Evolutionary conservation across 2,797 vertebrate species (phyloP).

Genomic region (Eremophila alpestris): DNA sequence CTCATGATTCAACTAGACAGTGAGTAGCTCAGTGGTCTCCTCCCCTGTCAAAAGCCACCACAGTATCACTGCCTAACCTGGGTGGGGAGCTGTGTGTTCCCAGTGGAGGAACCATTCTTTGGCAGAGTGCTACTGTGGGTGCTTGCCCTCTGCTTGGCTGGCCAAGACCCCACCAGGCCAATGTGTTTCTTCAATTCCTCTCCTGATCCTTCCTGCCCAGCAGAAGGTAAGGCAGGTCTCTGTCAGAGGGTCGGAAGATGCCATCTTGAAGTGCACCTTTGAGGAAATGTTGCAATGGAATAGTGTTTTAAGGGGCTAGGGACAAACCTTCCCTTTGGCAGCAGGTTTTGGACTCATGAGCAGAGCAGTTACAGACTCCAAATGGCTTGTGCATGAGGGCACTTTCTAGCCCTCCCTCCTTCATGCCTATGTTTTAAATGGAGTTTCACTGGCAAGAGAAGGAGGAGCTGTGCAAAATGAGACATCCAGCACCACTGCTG

Average conservation of each 20-base stretch:
- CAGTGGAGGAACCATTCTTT: background rate
- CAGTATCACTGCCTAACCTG: background rate
- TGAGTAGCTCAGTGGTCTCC: background rate
- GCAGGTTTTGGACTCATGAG: background rate
- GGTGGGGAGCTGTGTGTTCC: background rate
- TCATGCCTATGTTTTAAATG: background rate
- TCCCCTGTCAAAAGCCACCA: background rate
- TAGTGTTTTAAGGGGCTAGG: background rate
- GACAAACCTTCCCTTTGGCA: background rate
- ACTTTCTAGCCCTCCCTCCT: background rate
- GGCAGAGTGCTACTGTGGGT: background rate
- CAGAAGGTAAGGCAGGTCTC: background rate
- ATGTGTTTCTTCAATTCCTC: background rate
- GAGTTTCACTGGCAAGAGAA: background rate
- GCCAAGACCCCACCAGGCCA: background rate
- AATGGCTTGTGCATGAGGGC: rapidly evolving
- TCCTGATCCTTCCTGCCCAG: background rate
- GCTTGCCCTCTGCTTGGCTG: background rate
- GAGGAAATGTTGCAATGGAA: background rate
- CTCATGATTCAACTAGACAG: background rate
- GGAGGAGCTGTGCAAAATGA: background rate
- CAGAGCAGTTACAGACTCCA: background rate
- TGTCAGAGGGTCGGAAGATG: background rate
- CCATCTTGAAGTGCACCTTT: background rate
- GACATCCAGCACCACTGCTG: no score